Conservation (phyloP, 2,888 invertebrate genomes). For the Sericinus montela region DNA sequence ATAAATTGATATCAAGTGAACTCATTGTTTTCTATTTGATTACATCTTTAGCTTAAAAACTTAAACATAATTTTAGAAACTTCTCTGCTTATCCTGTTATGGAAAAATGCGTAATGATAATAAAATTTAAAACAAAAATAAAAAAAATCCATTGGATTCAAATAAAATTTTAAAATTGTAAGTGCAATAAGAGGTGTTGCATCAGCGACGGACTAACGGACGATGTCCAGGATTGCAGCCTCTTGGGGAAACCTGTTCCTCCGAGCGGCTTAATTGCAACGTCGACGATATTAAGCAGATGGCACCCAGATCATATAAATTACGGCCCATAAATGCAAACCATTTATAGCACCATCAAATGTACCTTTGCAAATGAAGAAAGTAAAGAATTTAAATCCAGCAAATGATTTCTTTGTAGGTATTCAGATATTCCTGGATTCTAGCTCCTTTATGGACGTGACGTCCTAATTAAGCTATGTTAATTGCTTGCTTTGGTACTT, state of each 20-base stretch:
- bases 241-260: constrained; percentile 13
- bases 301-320: constrained; percentile 18
- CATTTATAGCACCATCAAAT: constrained; percentile 11
- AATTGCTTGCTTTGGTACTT: not conserved
- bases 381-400: constrained; percentile 6
- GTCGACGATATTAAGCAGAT: constrained; percentile 17
- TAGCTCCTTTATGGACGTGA: not conserved
- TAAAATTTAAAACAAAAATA: too few species aligned
- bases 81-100: too few species aligned
- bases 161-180: too few species aligned
- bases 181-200: not conserved
- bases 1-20: too few species aligned
- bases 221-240: constrained; percentile 13
- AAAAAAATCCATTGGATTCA: too few species aligned
- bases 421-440: not conserved
- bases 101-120: too few species aligned
- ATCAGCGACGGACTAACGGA: not conserved
- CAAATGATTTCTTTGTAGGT: not conserved
- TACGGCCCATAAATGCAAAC: constrained; percentile 17
- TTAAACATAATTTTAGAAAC: too few species aligned
- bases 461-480: constrained; percentile 5
- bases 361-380: constrained; percentile 12
- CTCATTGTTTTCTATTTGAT: too few species aligned
- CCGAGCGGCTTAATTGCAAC: constrained; percentile 11
- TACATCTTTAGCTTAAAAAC: too few species aligned